Base-by-base conservation (phyloP, 2,888 invertebrate genomes). In the Marronus borbonicus region DNA sequence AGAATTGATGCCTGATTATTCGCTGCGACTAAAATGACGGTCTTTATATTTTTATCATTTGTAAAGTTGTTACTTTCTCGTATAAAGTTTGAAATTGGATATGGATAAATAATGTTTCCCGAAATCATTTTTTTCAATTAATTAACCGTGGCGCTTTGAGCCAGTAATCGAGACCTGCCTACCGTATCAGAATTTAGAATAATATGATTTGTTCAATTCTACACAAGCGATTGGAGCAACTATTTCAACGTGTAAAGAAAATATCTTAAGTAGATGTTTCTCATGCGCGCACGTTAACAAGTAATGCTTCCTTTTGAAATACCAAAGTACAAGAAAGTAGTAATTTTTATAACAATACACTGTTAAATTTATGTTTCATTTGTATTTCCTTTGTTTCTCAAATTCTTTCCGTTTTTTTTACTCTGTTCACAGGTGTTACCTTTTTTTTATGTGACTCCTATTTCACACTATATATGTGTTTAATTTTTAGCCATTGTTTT, bases 401-500 rank as follows among this genome's bases (percentile, higher is more conserved):
- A 58, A 74, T 39, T 20, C 60, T 14, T 44, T 77, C 62, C 49
- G 70, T 17, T 77, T 60, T 70, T 77, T 77, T 77, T 77, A 77
- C 50, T 77, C 72, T 77, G 62, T 77, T 72, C 28, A 39, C 70
- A 70, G 70, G 70, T 70, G 52, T 78, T 58, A 78, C 44, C 24
- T 66, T 68, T 70, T 44, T 44, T 64, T 62, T 74, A 60, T 49
- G 60, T 60, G 24, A 44, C 31, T 31, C 62, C 55, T 78, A 17
- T 78, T 44, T 74, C 24, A 60, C 79, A 77, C 28, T 75, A 77
- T 76, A 78, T 79, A 79, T 81, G 76, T 80, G 80, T 78, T 70
- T 77, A 77, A 76, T 81, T 80, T 90, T 90, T 88, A 85, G 86
- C 87, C 85, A 89, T 89, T 87, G 36, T 64, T 20, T 58, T 52